Base-by-base conservation (phyloP, 2,888 invertebrate species). In the Drosophila demipolita region DNA sequence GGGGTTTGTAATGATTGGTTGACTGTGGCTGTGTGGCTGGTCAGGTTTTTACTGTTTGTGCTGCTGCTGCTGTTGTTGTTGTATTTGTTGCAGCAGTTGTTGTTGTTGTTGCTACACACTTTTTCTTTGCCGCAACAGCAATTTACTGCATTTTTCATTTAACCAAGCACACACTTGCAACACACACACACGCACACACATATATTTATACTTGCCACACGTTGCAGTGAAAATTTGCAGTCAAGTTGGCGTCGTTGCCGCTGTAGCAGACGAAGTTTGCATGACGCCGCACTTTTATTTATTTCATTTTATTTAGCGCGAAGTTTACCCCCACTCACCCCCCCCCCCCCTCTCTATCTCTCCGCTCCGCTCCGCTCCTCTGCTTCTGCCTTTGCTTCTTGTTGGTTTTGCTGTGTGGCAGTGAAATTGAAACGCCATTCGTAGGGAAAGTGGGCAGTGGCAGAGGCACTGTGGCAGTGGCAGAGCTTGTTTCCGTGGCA, bases 211-310 rank as follows among this genome's bases (percentile, higher is more conserved):
- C 55, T 48, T 48, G 77, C 23, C 62, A 66, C 75, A 71, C 75
- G 70, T 67, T 87, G 89, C 80, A 89, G 88, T 80, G 85, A 85
- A 89, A 89, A 87, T 84, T 80, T 66, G 84, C 84, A 85, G 85
- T 89, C 85, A 87, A 73, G 80, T 67, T 84, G 85, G 88, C 85
- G 88, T 87, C 85, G 88, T 82, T 87, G 80, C 36, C 63, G 87
- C 80, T 73, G 75, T 70, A 77, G 82, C 82, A 89, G 90, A 87
- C 88, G 66, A 87, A 84, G 87, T 89, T 85, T 82, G 88, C 88
- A 84, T 85, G 87, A 80, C 87, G 82, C 75, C 73, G 87, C 82
- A 74, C 63, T 79, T 45, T 45, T 45, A 45, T 45, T 83, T 81
- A 81, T 84, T 89, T 79, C 67, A 77, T 87, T 81, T 87, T 83